Conservation (phyloP, 2,113 vertebrate genomes). For the Capricornis sumatraensis region DNA sequence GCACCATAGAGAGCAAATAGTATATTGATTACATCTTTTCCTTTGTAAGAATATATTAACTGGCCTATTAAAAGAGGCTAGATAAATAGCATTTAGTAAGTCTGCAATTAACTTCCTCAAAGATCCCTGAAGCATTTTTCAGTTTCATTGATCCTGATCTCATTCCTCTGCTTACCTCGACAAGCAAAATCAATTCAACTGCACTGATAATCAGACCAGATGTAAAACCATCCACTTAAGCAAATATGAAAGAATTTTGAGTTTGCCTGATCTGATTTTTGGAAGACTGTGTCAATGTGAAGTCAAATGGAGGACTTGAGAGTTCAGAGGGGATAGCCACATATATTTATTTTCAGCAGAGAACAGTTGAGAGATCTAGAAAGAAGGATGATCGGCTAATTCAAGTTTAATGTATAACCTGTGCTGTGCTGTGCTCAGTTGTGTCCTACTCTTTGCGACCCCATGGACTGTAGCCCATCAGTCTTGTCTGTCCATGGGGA, state of each 20-base stretch:
- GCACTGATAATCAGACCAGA: slow-evolving; percentile 16
- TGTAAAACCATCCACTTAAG: not conserved
- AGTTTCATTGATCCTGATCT: not conserved
- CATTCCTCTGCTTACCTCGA: not conserved
- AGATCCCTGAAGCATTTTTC: not conserved
- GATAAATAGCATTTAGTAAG: not conserved
- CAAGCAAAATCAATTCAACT: slow-evolving; percentile 14
- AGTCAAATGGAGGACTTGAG: not conserved
- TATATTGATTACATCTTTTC: not conserved
- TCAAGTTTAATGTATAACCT: not conserved
- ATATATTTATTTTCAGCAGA: not conserved
- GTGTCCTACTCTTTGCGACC: accelerated
- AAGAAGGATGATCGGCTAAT: not conserved
- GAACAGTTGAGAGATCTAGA: not conserved
- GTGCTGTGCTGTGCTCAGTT: not conserved
- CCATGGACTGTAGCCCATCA: accelerated
- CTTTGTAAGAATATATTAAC: not conserved
- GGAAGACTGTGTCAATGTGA: not conserved
- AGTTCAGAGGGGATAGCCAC: not conserved
- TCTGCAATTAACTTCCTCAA: not conserved
- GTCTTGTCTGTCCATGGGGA: not conserved
- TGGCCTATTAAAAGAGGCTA: not conserved
- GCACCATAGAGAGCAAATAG: not conserved
- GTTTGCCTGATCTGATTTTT: not conserved
- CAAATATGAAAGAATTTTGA: not conserved